A percentile compares a stretch with the other conserved stretches of the same genome.
These are phyloP conservation scores for Sphyrna mokarran DNA, from an alignment of 2,113 vertebrate genomes.

Conservation along the genomic window DNA sequence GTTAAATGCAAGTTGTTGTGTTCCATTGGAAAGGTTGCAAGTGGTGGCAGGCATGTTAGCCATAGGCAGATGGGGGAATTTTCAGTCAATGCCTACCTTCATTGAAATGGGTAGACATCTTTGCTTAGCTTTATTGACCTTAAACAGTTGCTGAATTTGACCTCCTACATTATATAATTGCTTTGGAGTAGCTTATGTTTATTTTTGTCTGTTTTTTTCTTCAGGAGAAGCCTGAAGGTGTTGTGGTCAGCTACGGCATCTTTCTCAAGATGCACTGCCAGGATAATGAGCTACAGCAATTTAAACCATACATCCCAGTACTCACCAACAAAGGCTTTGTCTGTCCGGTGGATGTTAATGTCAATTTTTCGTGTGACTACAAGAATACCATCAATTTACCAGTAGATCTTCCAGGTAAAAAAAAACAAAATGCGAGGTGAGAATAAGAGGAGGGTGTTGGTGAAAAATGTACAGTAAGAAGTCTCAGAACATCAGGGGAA, in stretches of 20 bases:
- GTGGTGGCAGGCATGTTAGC: neutral
- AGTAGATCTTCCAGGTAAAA: constrained; percentile 54
- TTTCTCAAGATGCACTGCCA: constrained; percentile 63
- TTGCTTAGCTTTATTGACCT: neutral
- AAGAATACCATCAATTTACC: constrained; percentile 54
- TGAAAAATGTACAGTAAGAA: too few relatives aligned
- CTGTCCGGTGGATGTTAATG: constrained; percentile 47
- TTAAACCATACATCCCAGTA: constrained; percentile 51
- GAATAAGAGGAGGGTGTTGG: too few relatives aligned
- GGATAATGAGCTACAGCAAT: constrained; percentile 46
- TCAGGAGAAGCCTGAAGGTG: constrained; percentile 53
- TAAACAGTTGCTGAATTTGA: neutral
- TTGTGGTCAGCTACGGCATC: constrained; percentile 62
- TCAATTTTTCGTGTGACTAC: constrained; percentile 62
- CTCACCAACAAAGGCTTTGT: constrained; percentile 59
- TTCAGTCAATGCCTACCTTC: neutral
- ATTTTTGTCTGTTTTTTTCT: neutral
- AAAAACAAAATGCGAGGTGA: neutral
- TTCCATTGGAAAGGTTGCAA: neutral
- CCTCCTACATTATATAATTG: neutral
- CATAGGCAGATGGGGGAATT: neutral
- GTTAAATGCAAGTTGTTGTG: neutral
- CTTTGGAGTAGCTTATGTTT: neutral
- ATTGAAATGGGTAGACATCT: neutral
- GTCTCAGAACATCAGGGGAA: too few relatives aligned